These are phyloP conservation scores for Alaudala cheleensis DNA, from an alignment of 2,113 vertebrate genomes.

Conservation along the genomic window DNA sequence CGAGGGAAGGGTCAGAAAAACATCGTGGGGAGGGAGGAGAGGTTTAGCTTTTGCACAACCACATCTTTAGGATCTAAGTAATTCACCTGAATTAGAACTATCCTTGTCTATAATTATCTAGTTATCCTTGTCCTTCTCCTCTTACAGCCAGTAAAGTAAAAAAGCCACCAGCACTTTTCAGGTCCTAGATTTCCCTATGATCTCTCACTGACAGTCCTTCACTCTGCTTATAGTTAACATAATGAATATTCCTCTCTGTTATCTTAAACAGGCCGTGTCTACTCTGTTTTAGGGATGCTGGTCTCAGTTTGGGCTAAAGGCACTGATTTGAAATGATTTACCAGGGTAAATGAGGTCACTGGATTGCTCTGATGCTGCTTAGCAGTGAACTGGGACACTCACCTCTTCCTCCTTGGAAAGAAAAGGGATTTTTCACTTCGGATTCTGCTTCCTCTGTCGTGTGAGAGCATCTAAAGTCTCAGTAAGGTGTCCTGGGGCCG, in stretches of 20 bases:
- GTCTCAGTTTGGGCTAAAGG: neutral
- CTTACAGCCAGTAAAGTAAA: neutral
- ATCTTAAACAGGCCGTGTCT: neutral
- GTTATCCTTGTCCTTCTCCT: neutral
- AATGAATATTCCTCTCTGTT: neutral
- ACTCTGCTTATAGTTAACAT: neutral
- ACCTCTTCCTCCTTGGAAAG: neutral
- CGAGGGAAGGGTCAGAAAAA: neutral
- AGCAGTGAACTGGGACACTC: neutral
- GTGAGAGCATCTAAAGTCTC: neutral
- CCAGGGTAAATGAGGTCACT: neutral
- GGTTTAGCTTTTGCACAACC: neutral
- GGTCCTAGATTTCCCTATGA: neutral
- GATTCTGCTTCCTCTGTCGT: neutral
- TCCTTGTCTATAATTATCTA: no score
- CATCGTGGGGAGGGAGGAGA: neutral
- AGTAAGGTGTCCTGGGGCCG: accelerated
- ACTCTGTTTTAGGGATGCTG: neutral
- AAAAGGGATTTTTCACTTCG: accelerated
- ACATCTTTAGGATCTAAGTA: neutral
- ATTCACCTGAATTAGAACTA: neutral
- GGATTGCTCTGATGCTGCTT: neutral
- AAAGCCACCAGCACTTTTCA: neutral
- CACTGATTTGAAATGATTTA: neutral
- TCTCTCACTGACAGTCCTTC: neutral